Evolutionary conservation across 2,797 vertebrate species (phyloP), one percentile per base, ranked within the genome.

Genomic region (Okamejei kenojei): DNA sequence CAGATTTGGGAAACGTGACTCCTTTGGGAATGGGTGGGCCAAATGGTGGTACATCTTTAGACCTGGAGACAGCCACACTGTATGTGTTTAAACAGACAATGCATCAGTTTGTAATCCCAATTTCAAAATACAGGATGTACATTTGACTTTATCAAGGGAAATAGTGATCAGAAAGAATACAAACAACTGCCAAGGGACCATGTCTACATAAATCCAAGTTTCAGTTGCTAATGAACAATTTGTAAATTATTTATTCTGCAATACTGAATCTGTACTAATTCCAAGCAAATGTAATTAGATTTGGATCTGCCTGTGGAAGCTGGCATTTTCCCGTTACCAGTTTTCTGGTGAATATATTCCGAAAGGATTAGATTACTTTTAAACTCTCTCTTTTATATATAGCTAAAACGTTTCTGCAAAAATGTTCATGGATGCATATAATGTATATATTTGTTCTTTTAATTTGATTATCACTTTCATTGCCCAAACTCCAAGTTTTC

Each of bases 21-120:
- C 97, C 98, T 96, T 99, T 99, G 94, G 99, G 99, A 94, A 99
- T 99, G 0, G 98, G 99, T 78, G 99, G 99, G 19, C 99, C 99
- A 0, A 99, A 99, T 0, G 98, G 96, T 93, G 99, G 99, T 93
- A 99, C 99, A 65, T 99, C 98, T 97, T 99, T 99, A 84, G 99
- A 99, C 94, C 99, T 97, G 94, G 99, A 99, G 93, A 99, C 98
- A 15, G 98, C 98, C 94, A 99, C 98, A 65, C 99, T 99, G 95
- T 0, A 95, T 93, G 90, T 91, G 68, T 74, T 92, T 54, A 92
- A 92, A 92, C 35, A 92, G 71, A 92, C 23, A 74, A 1, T 7
- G 29, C 26, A 54, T 92, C 73, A 74, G 68, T 45, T 92, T 92
- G 26, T 58, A 92, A 76, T 54, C 38, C 45, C 13, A 76, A 54